These are phyloP conservation scores for Perdita meconis DNA, from an alignment of 2,888 invertebrate genomes.

Conservation along the genomic window DNA sequence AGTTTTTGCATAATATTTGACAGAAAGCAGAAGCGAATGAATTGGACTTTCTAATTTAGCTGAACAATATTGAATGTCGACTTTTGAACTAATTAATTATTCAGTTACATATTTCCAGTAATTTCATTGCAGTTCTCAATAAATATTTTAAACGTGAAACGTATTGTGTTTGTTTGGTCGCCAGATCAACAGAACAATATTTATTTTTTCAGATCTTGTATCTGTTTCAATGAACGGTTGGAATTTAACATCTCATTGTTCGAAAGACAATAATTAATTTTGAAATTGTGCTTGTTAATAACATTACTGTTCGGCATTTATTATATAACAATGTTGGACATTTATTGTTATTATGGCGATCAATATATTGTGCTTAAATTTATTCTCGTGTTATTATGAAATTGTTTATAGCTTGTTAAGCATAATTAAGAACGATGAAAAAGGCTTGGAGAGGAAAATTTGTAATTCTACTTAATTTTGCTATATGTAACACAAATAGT, in stretches of 20 bases:
- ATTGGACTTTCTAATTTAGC: neutral
- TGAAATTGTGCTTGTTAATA: neutral
- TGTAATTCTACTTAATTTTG: no score
- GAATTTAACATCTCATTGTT: neutral
- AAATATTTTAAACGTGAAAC: no score
- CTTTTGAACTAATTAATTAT: no score
- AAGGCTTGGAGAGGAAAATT: no score
- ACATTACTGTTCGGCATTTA: no score
- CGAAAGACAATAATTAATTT: neutral
- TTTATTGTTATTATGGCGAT: neutral
- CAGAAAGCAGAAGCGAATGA: neutral
- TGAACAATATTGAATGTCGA: constrained; percentile 1
- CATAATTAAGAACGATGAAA: neutral
- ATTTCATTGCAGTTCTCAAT: no score
- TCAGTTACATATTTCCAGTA: no score
- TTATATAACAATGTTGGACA: neutral
- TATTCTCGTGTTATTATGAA: neutral
- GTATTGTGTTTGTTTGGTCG: neutral
- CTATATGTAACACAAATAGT: no score
- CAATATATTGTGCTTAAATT: neutral
- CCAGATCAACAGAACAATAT: neutral
- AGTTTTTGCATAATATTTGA: neutral
- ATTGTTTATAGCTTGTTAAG: neutral
- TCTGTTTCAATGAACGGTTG: neutral
- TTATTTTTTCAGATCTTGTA: neutral